A percentile compares a stretch with the other conserved stretches of the same genome.
Conservation (phyloP, 2,797 vertebrate species). For the Lithobates sylvaticus region DNA sequence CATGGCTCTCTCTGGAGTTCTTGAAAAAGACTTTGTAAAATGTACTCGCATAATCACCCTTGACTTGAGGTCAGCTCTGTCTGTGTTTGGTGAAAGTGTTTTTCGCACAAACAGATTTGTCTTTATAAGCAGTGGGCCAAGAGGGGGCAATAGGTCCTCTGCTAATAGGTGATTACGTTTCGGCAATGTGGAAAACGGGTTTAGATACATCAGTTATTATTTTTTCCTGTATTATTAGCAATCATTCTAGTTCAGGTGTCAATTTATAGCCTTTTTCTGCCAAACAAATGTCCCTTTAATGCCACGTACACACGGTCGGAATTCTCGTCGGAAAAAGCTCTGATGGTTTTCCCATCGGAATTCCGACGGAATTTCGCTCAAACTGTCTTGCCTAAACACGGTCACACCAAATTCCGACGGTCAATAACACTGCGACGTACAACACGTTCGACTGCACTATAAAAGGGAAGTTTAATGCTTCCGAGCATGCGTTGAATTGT, state of each 20-base stretch:
- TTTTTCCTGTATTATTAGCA: neutral
- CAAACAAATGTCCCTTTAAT: neutral
- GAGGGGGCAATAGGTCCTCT: conserved; percentile 2
- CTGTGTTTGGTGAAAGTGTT: conserved; percentile 14
- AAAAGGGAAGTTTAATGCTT: too few species aligned
- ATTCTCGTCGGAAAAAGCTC: too few species aligned
- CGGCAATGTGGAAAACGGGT: neutral
- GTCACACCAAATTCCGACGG: too few species aligned
- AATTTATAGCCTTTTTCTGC: neutral
- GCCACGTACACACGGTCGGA: too few species aligned
- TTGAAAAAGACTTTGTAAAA: conserved; percentile 21
- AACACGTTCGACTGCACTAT: too few species aligned
- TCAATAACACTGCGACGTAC: too few species aligned
- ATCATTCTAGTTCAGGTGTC: neutral
- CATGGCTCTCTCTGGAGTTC: neutral
- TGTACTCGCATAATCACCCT: conserved; percentile 27
- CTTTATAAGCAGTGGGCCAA: neutral
- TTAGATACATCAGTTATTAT: neutral
- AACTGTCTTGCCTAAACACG: too few species aligned
- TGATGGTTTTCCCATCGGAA: too few species aligned
- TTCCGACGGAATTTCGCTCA: too few species aligned
- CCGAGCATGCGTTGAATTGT: too few species aligned
- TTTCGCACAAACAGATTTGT: conserved; percentile 12
- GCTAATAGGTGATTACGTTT: conserved; percentile 23
- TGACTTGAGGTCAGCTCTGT: conserved; percentile 1